Evolutionary conservation across 2,113 vertebrate species (phyloP).

Genomic region (Alectura lathami): DNA sequence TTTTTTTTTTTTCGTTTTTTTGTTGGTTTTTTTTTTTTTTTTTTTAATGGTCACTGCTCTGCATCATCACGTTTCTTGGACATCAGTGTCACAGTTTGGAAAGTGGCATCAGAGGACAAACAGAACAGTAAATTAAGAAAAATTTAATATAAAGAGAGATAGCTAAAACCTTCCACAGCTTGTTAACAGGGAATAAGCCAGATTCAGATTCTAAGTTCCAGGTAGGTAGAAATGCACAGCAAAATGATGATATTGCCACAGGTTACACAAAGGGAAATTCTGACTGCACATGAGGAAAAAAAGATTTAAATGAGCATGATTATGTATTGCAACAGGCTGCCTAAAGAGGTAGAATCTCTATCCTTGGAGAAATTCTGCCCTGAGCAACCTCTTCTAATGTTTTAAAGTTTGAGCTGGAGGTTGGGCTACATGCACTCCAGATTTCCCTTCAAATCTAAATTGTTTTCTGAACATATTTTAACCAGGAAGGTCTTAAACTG

Average conservation of each 20-base stretch:
- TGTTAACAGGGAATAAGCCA: neutral
- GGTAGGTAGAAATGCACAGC: neutral
- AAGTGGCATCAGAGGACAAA: neutral
- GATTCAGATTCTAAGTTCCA: neutral
- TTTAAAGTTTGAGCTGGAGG: neutral
- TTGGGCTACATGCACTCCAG: neutral
- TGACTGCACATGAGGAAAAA: neutral
- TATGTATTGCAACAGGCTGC: neutral
- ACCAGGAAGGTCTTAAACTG: neutral
- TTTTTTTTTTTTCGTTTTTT: neutral
- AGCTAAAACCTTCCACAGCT: neutral
- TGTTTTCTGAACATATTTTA: neutral
- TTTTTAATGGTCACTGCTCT: neutral
- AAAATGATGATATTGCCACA: neutral
- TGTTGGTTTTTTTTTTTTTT: neutral
- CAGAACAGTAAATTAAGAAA: neutral
- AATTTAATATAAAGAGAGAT: neutral
- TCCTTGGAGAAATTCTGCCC: neutral
- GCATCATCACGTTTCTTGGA: neutral
- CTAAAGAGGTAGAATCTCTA: neutral
- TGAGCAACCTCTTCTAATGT: neutral
- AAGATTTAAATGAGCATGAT: neutral
- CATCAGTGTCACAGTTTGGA: neutral
- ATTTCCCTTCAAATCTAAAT: neutral
- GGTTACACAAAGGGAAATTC: neutral